Evolutionary conservation across 1,140 invertebrate species (phyloP).

Genomic region (Eubasilissa regina): DNA sequence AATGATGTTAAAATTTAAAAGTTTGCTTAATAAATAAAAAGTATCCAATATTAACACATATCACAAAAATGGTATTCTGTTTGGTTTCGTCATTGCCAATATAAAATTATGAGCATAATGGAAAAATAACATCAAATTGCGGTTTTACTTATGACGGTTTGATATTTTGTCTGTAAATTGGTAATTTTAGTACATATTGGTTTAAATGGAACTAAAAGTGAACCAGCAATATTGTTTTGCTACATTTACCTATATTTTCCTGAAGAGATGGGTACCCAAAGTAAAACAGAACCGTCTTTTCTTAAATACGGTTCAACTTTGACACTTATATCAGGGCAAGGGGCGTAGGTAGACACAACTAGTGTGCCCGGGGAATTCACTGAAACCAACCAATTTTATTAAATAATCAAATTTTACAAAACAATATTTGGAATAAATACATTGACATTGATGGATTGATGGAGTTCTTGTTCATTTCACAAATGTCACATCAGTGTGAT

Average conservation of each 20-base stretch:
- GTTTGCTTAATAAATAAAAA: too few species aligned
- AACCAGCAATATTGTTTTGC: conserved; percentile 62
- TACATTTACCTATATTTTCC: conserved; percentile 70
- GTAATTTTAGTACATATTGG: background rate
- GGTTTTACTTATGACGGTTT: background rate
- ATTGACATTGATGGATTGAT: too few species aligned
- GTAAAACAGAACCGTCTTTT: conserved; percentile 66
- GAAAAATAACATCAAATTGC: background rate
- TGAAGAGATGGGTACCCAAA: conserved; percentile 65
- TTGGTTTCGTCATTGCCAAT: too few species aligned
- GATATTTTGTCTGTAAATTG: background rate
- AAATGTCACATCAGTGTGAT: too few species aligned
- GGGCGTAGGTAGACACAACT: conserved; percentile 95
- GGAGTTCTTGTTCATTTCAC: too few species aligned
- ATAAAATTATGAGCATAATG: background rate
- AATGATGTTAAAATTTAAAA: too few species aligned
- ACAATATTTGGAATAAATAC: too few species aligned
- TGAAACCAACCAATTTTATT: conserved; percentile 58
- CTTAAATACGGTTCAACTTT: conserved; percentile 93
- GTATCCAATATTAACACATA: too few species aligned
- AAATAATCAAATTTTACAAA: too few species aligned
- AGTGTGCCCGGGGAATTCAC: conserved; percentile 95
- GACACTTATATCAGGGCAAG: conserved; percentile 89
- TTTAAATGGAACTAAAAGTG: too few species aligned
- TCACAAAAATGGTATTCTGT: too few species aligned